Base-by-base conservation (phyloP, 2,888 invertebrate genomes). In the Cantharis lateralis region DNA sequence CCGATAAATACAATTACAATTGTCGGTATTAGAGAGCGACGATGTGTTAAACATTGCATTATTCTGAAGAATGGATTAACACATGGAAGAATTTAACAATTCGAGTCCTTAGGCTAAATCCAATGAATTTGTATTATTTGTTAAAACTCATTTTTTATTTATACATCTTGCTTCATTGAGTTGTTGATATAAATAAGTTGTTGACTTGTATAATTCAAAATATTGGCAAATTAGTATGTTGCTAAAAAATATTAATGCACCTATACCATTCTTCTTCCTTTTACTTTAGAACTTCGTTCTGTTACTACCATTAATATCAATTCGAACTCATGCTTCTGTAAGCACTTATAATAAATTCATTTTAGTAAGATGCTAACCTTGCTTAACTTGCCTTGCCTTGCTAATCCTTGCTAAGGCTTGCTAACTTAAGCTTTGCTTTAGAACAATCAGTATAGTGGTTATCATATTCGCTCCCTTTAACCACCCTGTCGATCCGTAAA, bases 1-100 rank as follows among this genome's bases (percentile, higher is more conserved):
- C 84, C 87, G 86, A 87, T 87, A 88, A 87, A 86, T 87, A 86
- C 87, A 85, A 86, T 87, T 87, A 86, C 87, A 85, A 87, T 86
- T 85, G 84, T 82, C 81, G 80, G 83, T 82, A 87, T 87, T 85
- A 84, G 83, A 80, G 83, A 62, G 77, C 85, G 83, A 73, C 83
- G 82, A 83, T 83, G 85, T 84, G 78, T 79, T 79, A 80, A 81
- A 81, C 77, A 80, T 80, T 79, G 76, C 77, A 74, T 81, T 81
- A 80, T 78, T 68, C 72, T 75, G 74, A 73, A 79, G 81, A 81
- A 81, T 82, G 63, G 78, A 78, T 81, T 80, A 81, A 81, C 80
- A 81, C 80, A 75, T 75, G 75, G 72, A 78, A 78, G 78, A 78
- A 78, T 76, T 72, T 74, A 74, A 76, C 78, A 78, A 72, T 76